A percentile compares a stretch with the other conserved stretches of the same genome.
Evolutionary conservation across 2,888 invertebrate genomes (phyloP).

Genomic region (Hyalella azteca): DNA sequence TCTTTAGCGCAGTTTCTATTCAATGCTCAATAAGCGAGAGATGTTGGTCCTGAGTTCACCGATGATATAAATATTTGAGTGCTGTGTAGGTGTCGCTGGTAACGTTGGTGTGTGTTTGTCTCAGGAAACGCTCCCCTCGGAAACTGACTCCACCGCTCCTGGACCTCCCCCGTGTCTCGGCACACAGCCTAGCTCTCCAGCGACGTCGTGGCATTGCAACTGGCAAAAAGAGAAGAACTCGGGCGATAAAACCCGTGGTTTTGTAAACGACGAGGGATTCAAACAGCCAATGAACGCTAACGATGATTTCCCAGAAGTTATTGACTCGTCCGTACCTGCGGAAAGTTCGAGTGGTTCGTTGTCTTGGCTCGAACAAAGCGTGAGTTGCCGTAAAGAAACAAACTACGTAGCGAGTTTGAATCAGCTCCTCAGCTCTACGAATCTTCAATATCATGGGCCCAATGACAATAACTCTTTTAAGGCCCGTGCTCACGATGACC

Average conservation of each 20-base stretch:
- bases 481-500: neutral
- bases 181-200: neutral
- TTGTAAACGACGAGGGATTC: too few relatives aligned
- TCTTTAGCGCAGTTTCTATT: too few relatives aligned
- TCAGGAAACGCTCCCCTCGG: neutral
- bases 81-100: neutral
- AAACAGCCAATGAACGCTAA: too few relatives aligned
- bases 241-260: too few relatives aligned
- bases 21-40: neutral
- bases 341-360: neutral
- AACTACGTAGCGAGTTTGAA: neutral
- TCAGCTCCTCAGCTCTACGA: neutral
- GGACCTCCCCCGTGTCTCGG: neutral
- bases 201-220: neutral
- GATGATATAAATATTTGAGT: too few relatives aligned
- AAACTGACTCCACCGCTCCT: neutral
- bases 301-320: neutral
- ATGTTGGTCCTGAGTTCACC: neutral
- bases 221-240: neutral
- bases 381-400: neutral
- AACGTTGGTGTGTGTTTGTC: slow-evolving; percentile 7
- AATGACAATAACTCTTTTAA: neutral
- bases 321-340: neutral
- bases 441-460: neutral
- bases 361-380: neutral